phyloP scores from a whole-genome alignment of 1,140 invertebrate genomes.

The Temnothorax longispinosus region DNA sequence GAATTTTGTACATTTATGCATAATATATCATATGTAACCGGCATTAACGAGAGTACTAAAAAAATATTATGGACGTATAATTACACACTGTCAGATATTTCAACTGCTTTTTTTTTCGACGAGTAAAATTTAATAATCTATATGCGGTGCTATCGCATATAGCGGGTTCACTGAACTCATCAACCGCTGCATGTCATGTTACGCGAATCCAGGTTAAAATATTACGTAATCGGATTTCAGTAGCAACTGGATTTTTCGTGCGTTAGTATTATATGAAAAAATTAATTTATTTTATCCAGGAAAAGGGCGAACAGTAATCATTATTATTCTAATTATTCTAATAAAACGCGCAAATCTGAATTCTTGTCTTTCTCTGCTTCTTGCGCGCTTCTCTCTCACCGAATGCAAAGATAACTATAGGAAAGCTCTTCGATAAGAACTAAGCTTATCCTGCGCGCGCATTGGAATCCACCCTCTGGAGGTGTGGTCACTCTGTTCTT shows the following conservation, averaged over 20 bases:
- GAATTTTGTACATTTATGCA: not conserved
- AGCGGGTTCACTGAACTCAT: slow-evolving; percentile 40
- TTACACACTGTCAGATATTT: not conserved
- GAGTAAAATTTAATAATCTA: slow-evolving; percentile 41
- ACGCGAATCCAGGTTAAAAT: slow-evolving; percentile 21
- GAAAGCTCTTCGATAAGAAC: slow-evolving; percentile 63
- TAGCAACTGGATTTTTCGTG: slow-evolving; percentile 24
- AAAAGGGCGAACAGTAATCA: not conserved
- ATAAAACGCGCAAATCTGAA: slow-evolving; percentile 19
- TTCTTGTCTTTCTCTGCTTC: not conserved
- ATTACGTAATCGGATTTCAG: slow-evolving; percentile 43
- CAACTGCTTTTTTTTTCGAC: slow-evolving; percentile 6
- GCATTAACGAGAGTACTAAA: not conserved
- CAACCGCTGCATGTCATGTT: slow-evolving; percentile 19
- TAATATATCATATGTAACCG: not conserved
- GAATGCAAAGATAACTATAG: slow-evolving; percentile 50
- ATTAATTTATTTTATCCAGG: slow-evolving; percentile 18
- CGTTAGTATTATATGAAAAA: slow-evolving; percentile 1
- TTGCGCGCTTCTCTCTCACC: not conserved
- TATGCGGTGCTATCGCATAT: not conserved
- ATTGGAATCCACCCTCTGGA: slow-evolving; percentile 68
- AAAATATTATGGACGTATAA: slow-evolving; percentile 22
- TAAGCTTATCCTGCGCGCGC: slow-evolving; percentile 72
- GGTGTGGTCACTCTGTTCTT: slow-evolving; percentile 74
- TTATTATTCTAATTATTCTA: not conserved